Evolutionary conservation across 2,113 vertebrate species (phyloP).

Genomic region (Poeciliopsis turrubarensis): DNA sequence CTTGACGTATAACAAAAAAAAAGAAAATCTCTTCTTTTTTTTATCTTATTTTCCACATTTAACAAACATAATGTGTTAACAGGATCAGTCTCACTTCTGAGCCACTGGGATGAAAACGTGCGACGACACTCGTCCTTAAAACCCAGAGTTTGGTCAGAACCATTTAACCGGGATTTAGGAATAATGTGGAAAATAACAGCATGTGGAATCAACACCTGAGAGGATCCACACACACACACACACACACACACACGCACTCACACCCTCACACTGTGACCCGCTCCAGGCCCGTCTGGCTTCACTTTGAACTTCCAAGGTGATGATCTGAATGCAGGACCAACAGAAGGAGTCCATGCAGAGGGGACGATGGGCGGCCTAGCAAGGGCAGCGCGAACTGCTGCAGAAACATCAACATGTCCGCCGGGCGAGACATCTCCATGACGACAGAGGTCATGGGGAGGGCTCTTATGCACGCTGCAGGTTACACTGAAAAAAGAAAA

Average conservation of each 20-base stretch:
- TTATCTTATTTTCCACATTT: not conserved
- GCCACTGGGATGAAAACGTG: not conserved
- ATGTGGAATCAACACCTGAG: conserved; percentile 37
- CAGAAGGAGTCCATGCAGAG: conserved; percentile 55
- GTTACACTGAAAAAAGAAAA: not conserved
- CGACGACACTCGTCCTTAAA: too few species aligned
- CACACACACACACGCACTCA: not conserved
- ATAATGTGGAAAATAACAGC: not conserved
- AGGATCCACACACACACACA: conserved; percentile 6
- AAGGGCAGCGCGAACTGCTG: conserved; percentile 52
- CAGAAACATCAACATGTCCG: conserved; percentile 37
- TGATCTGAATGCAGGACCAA: conserved; percentile 45
- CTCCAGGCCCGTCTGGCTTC: conserved; percentile 20
- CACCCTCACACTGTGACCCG: not conserved
- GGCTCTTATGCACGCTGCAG: not conserved
- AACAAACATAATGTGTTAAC: not conserved
- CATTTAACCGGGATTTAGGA: too few species aligned
- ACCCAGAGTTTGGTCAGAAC: too few species aligned
- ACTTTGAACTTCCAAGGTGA: conserved; percentile 75
- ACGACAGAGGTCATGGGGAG: not conserved
- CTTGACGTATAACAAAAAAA: too few species aligned
- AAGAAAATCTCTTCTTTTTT: not conserved
- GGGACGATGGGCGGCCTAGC: conserved; percentile 57
- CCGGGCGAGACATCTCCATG: conserved; percentile 36
- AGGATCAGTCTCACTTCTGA: not conserved